These are phyloP conservation scores for Smutsia temminckii DNA, from an alignment of 2,797 vertebrate species.

Conservation along the genomic window DNA sequence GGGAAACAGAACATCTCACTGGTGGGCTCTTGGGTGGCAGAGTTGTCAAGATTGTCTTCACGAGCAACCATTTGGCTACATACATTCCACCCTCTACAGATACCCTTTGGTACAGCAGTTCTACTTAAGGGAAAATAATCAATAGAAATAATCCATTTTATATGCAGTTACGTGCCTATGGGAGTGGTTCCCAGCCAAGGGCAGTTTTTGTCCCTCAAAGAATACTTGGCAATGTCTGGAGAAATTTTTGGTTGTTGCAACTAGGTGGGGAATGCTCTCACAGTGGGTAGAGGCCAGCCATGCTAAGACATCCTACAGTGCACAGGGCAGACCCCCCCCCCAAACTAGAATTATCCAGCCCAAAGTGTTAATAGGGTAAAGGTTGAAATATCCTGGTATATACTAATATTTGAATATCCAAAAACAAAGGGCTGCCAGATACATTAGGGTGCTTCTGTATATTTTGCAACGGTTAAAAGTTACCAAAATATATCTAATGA, in stretches of 20 bases:
- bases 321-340: background rate
- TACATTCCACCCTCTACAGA: background rate
- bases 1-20: background rate
- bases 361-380: background rate
- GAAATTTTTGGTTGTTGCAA: background rate
- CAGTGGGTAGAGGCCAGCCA: no score
- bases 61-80: background rate
- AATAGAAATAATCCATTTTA: background rate
- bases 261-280: accelerated
- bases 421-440: background rate
- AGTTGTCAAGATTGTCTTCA: background rate
- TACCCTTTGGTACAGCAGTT: background rate
- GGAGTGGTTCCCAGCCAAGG: background rate
- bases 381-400: background rate
- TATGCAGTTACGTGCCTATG: background rate
- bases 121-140: background rate
- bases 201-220: background rate
- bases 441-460: background rate
- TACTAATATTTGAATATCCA: background rate
- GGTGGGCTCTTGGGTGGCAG: accelerated
- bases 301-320: background rate
- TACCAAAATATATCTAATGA: background rate
- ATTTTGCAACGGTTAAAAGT: background rate
- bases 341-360: background rate
- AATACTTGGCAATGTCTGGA: background rate